Conservation (phyloP, 1,140 invertebrate genomes). For the Branchinecta lindahli region DNA sequence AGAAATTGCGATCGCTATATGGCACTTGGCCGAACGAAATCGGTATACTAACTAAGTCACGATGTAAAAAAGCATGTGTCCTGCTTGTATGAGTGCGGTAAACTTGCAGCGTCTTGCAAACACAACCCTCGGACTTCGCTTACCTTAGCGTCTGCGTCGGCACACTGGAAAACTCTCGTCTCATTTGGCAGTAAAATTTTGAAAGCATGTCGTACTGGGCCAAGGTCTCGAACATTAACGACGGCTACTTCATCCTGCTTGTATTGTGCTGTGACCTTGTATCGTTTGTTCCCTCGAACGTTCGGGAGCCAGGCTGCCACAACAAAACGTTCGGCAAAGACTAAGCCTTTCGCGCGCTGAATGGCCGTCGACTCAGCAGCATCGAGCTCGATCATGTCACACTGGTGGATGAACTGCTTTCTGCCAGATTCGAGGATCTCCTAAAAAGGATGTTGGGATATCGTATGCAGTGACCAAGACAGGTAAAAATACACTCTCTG, state of each 20-base stretch:
- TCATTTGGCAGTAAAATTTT: conserved; percentile 88
- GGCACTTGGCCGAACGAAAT: too few species aligned
- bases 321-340: conserved; percentile 73
- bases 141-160: conserved; percentile 59
- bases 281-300: conserved; percentile 58
- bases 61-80: too few species aligned
- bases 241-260: conserved; percentile 80
- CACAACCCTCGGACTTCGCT: not conserved
- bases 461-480: too few species aligned
- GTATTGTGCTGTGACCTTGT: conserved; percentile 77
- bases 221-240: conserved; percentile 85
- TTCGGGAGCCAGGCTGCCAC: conserved; percentile 56
- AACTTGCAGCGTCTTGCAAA: too few species aligned
- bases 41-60: too few species aligned
- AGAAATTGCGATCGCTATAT: too few species aligned
- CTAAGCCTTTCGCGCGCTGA: conserved; percentile 76
- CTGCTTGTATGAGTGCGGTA: too few species aligned
- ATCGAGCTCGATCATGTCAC: conserved; percentile 77
- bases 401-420: conserved; percentile 53
- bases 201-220: conserved; percentile 76
- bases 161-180: conserved; percentile 78
- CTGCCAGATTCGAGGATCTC: conserved; percentile 55
- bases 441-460: conserved; percentile 36
- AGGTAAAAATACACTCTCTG: too few species aligned
- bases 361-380: conserved; percentile 65